Evolutionary conservation across 2,797 vertebrate genomes (phyloP).

Genomic region (Nyctalus aviator): DNA sequence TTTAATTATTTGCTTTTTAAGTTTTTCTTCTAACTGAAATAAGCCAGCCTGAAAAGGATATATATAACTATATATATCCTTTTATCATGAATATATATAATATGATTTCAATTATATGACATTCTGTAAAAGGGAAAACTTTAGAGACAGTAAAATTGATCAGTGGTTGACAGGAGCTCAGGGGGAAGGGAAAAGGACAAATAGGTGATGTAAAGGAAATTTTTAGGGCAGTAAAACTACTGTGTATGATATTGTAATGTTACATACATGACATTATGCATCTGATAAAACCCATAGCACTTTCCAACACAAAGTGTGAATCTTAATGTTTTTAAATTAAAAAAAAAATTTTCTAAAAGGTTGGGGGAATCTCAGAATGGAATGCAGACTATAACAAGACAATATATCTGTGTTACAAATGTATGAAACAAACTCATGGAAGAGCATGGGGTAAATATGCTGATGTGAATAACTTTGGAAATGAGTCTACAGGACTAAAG

Average conservation of each 20-base stretch:
- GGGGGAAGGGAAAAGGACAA: background rate
- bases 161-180: background rate
- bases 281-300: background rate
- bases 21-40: background rate
- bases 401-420: background rate
- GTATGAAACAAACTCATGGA: background rate
- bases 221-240: background rate
- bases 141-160: background rate
- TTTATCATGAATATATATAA: too few species aligned
- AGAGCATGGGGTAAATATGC: background rate
- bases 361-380: background rate
- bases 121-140: background rate
- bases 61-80: too few species aligned
- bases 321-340: background rate
- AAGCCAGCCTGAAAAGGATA: background rate
- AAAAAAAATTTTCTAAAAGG: background rate
- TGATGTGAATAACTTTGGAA: conserved; percentile 1
- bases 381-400: background rate
- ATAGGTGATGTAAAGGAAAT: background rate
- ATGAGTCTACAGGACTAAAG: background rate
- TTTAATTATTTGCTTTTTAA: conserved; percentile 27
- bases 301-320: background rate
- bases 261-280: background rate
- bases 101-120: background rate
- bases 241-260: background rate